Evolutionary conservation across 2,113 vertebrate genomes (phyloP).

Genomic region (Mungos mungo): DNA sequence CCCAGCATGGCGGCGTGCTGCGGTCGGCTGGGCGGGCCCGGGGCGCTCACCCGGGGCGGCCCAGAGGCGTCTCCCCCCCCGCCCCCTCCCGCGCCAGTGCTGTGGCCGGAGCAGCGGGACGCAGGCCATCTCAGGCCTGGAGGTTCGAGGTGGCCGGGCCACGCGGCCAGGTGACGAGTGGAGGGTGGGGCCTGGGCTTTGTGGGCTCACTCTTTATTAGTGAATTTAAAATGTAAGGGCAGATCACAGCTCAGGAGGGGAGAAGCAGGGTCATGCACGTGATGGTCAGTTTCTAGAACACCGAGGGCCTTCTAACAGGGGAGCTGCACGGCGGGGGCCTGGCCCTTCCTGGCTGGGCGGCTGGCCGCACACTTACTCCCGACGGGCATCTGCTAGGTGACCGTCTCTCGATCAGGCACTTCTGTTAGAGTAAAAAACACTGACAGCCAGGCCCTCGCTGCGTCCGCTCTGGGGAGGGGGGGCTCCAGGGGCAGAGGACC

Average conservation of each 20-base stretch:
- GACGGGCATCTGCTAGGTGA: neutral
- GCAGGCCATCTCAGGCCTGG: neutral
- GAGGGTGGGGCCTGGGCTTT: neutral
- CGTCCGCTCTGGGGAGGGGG: neutral
- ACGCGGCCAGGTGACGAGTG: neutral
- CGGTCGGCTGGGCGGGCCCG: neutral
- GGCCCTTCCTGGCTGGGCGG: neutral
- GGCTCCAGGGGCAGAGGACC: neutral
- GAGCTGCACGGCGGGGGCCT: neutral
- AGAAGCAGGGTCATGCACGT: no score
- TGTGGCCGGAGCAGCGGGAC: fast-evolving
- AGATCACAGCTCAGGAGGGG: fast-evolving
- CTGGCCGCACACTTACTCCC: fast-evolving
- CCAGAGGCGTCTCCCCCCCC: neutral
- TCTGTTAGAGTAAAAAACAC: neutral
- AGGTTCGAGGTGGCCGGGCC: neutral
- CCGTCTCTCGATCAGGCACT: neutral
- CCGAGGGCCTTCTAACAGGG: neutral
- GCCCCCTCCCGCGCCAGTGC: fast-evolving
- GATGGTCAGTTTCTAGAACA: fast-evolving
- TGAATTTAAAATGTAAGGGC: no score
- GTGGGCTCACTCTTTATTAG: neutral
- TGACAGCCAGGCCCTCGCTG: fast-evolving
- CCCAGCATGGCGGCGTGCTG: neutral
- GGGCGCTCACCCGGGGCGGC: neutral